Conservation (phyloP, 1,140 invertebrate species). For the Lethocerus indicus region DNA sequence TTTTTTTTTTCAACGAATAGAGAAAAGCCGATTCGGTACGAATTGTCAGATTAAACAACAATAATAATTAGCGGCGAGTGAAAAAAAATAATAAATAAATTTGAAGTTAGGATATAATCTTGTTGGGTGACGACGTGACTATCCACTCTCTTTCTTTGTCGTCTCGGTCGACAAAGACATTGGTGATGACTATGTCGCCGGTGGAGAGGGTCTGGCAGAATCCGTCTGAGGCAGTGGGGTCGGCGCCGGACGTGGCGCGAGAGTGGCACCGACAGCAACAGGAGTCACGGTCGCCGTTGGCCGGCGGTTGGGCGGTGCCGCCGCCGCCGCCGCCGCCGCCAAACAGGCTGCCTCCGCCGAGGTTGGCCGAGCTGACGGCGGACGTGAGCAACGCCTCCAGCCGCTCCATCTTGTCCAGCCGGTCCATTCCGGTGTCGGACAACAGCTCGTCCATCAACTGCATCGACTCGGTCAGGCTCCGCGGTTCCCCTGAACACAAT, state of each 20-base stretch:
- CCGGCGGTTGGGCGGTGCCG: slow-evolving; percentile 14
- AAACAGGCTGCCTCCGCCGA: no score
- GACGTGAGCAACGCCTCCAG: slow-evolving; percentile 61
- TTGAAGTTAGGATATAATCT: no score
- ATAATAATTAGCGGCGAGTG: no score
- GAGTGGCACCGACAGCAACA: slow-evolving; percentile 18
- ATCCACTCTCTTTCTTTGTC: no score
- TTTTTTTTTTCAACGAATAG: no score
- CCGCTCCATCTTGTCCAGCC: slow-evolving; percentile 70
- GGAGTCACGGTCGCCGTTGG: no score
- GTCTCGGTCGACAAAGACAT: slow-evolving; percentile 54
- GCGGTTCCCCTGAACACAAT: slow-evolving; percentile 29
- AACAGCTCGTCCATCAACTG: slow-evolving; percentile 73
- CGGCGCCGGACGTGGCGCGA: background rate
- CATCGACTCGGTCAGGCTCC: slow-evolving; percentile 81
- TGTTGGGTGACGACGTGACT: no score
- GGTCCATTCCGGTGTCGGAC: slow-evolving; percentile 65
- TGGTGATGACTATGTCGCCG: slow-evolving; percentile 85
- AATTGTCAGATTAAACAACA: no score
- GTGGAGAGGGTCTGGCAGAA: slow-evolving; percentile 84
- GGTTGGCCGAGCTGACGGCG: slow-evolving; percentile 37
- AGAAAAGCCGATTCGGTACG: no score
- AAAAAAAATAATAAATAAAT: no score
- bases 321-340: slow-evolving; percentile 1
- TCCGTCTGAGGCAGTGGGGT: slow-evolving; percentile 39